Evolutionary conservation across 2,113 vertebrate species (phyloP).

Genomic region (Dromiciops gliroides): DNA sequence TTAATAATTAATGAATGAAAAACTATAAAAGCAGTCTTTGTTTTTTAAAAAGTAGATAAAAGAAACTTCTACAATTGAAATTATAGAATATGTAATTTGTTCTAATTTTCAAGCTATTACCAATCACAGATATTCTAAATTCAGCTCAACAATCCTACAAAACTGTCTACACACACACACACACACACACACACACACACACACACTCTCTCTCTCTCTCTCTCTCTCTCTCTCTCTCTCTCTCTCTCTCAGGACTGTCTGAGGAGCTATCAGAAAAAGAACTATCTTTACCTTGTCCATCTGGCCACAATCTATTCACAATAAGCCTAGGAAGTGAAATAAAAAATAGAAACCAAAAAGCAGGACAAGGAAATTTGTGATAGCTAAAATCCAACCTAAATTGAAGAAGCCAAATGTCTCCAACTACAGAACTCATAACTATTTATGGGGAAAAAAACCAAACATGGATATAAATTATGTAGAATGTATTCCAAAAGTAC

Average conservation of each 20-base stretch:
- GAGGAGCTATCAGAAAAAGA: not conserved
- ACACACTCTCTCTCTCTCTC: too few species aligned
- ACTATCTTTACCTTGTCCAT: not conserved
- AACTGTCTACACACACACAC: too few species aligned
- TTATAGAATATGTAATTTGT: not conserved
- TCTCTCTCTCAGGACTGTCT: not conserved
- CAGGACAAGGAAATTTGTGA: not conserved
- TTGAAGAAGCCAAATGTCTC: not conserved
- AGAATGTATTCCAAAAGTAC: not conserved
- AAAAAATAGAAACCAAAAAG: not conserved
- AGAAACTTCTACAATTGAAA: not conserved
- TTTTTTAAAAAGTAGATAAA: not conserved
- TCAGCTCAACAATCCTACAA: not conserved
- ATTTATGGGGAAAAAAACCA: not conserved
- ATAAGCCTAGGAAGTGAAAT: not conserved
- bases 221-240: too few species aligned
- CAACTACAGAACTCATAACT: not conserved
- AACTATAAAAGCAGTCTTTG: not conserved
- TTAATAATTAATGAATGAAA: not conserved
- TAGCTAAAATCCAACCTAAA: not conserved
- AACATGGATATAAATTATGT: not conserved
- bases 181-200: too few species aligned
- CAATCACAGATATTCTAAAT: conserved; percentile 6
- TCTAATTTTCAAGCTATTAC: conserved; percentile 28
- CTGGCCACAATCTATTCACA: not conserved